Conservation (phyloP, 2,888 invertebrate species). For the Orthonychiurus folsomi region DNA sequence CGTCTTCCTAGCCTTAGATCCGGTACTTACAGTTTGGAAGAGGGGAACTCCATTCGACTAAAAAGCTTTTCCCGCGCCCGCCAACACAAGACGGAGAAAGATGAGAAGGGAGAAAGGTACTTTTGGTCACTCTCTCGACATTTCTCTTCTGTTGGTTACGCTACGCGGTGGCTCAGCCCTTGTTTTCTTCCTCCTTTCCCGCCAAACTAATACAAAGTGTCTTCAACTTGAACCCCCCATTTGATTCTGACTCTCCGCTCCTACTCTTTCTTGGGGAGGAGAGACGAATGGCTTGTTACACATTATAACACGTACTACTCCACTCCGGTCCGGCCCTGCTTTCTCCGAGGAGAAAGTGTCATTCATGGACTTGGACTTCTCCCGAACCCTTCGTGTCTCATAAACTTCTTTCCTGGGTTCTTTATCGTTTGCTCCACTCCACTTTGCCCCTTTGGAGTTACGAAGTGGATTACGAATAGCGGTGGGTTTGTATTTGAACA, state of each 20-base stretch:
- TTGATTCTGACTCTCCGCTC: no score
- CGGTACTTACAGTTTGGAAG: not conserved
- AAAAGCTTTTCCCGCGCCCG: not conserved
- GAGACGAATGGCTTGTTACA: no score
- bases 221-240: not conserved
- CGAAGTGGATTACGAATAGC: no score
- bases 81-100: not conserved
- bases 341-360: no score
- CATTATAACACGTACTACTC: constrained; percentile 1
- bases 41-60: not conserved
- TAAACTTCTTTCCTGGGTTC: no score
- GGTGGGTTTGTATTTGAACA: no score
- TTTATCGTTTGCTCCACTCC: no score
- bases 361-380: no score
- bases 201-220: not conserved
- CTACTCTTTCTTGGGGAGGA: no score
- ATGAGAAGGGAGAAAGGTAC: constrained; percentile 17
- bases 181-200: not conserved
- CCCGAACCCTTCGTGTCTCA: no score
- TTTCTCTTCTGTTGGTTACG: constrained; percentile 16
- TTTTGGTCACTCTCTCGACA: constrained; percentile 19
- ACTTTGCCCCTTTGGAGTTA: no score
- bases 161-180: constrained; percentile 6
- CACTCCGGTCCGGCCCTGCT: no score
- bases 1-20: not conserved